These are phyloP conservation scores for Candoia aspera DNA, from an alignment of 2,113 vertebrate species.

Conservation along the genomic window DNA sequence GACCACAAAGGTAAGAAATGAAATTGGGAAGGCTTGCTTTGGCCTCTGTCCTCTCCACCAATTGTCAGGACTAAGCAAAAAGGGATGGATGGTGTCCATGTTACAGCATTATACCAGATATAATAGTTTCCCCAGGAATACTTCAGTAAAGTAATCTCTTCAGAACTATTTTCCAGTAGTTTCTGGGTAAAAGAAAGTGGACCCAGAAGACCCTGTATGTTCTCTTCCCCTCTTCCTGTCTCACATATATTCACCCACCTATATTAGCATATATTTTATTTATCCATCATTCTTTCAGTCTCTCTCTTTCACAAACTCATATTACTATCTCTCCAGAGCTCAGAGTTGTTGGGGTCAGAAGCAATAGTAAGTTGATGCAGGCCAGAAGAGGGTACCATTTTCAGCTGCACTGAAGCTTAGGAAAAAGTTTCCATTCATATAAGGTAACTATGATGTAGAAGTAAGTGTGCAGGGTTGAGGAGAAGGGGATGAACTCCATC, in stretches of 20 bases:
- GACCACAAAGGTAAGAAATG: slow-evolving; percentile 92
- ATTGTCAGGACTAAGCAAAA: neutral
- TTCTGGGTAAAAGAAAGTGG: neutral
- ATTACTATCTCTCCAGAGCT: neutral
- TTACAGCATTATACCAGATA: slow-evolving; percentile 15
- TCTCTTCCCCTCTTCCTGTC: neutral
- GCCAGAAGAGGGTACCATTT: neutral
- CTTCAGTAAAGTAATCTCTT: neutral
- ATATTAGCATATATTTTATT: neutral
- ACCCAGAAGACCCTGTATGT: neutral
- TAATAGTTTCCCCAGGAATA: too few relatives aligned
- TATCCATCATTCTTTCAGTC: neutral
- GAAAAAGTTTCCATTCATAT: neutral
- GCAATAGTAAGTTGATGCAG: neutral
- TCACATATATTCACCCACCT: neutral
- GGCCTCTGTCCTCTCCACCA: neutral
- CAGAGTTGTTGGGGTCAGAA: neutral
- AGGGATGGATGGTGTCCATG: neutral
- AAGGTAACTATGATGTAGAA: neutral
- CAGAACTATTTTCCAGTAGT: neutral
- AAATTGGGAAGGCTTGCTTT: neutral
- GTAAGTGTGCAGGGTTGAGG: neutral
- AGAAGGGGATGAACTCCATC: neutral
- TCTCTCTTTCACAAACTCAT: neutral
- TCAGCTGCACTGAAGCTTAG: neutral